phyloP scores from a whole-genome alignment of 2,113 vertebrate species.

The Scomber japonicus region DNA sequence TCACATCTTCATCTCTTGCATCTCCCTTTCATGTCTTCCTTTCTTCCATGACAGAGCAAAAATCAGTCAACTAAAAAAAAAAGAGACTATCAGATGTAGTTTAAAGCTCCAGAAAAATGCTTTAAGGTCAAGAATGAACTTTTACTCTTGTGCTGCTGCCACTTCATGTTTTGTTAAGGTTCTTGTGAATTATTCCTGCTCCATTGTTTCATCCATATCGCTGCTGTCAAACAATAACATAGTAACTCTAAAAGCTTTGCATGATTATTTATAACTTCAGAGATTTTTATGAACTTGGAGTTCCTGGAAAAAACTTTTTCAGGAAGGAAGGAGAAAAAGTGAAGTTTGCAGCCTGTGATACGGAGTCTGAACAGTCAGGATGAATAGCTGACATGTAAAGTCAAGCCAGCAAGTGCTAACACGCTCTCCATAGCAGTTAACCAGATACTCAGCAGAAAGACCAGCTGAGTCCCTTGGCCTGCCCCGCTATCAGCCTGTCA shows the following conservation, averaged over 20 bases:
- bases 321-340: neutral
- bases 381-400: slow-evolving; percentile 40
- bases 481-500: slow-evolving; percentile 18
- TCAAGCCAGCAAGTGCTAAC: slow-evolving; percentile 43
- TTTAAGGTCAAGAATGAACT: too few relatives aligned
- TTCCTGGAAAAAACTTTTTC: neutral
- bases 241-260: neutral
- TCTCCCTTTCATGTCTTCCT: too few relatives aligned
- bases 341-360: neutral
- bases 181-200: slow-evolving; percentile 10
- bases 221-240: slow-evolving; percentile 24
- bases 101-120: too few relatives aligned
- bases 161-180: neutral
- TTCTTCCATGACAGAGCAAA: too few relatives aligned
- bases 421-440: slow-evolving; percentile 25
- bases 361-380: neutral
- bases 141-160: neutral
- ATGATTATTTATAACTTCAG: slow-evolving; percentile 5
- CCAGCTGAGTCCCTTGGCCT: slow-evolving; percentile 8
- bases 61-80: too few relatives aligned
- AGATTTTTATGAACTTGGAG: neutral
- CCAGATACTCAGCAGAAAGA: slow-evolving; percentile 35
- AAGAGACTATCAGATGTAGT: too few relatives aligned
- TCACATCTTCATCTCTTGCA: too few relatives aligned
- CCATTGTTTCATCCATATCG: slow-evolving; percentile 41